Base-by-base conservation (phyloP, 1,140 invertebrate species). In the Tetragonula clypearis region DNA sequence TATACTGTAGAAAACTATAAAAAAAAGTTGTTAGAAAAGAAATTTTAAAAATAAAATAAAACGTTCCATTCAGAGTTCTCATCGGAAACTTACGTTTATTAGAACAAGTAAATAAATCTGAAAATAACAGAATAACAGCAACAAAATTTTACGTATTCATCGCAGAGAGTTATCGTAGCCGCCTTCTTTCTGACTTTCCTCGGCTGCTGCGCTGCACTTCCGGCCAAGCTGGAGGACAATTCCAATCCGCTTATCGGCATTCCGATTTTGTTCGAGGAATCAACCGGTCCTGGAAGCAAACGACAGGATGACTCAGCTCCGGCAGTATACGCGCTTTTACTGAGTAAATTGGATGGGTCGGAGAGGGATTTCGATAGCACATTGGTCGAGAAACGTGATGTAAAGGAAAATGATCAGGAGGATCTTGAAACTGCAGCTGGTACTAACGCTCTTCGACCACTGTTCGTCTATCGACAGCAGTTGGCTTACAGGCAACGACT, bases 381-480 rank as follows among this genome's bases (percentile, higher is more conserved):
- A 0, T 23, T 26, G 19, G 26, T 92, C 0, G 68, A 87, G 53
- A 91, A 93, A 74, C 91, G 91, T 41, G 90, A 86, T 23, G 76
- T 58, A 14, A 49, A 86, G 23, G 85, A 90, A 53, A 79, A 83
- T 1, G 30, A 58, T 14, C 77, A 69, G 0, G 87, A 91, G 0
- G 94, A 95, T 79, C 88, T 95, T 15, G 93, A 95, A 68, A 93
- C 92, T 8, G 94, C 94, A 0, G 94, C 94, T 75, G 94, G 94
- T 6, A 94, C 93, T 1, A 94, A 94, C 23, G 81, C 94, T 71
- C 91, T 95, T 23, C 91, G 94, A 62, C 94, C 94, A 11, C 79
- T 95, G 21, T 95, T 95, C 68, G 94, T 95, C 65, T 95, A 95
- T 69, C 89, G 94, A 41, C 94, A 95, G 55, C 94, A 95, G 83